A percentile compares a stretch with the other conserved stretches of the same genome.
Conservation (phyloP, 2,888 invertebrate species). For the Cinara cedri region DNA sequence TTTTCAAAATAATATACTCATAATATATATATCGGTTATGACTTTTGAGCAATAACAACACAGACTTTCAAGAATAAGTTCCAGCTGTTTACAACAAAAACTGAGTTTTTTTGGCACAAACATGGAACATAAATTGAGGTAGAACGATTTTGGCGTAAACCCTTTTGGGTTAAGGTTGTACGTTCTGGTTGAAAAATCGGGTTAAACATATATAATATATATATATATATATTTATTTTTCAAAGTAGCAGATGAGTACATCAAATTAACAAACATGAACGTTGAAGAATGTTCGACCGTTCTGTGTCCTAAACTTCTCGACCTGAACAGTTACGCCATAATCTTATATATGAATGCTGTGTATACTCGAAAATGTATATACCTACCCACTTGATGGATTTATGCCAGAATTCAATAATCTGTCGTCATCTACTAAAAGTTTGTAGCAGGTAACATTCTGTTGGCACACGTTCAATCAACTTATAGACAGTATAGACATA, state of each 20-base stretch:
- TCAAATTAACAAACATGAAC: slow-evolving; percentile 1
- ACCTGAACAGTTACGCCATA: slow-evolving; percentile 19
- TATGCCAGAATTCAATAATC: slow-evolving; percentile 24
- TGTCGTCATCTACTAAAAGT: slow-evolving; percentile 35
- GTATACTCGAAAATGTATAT: too few relatives aligned
- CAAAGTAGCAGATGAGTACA: neutral
- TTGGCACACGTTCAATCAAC: slow-evolving; percentile 41
- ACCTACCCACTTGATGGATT: neutral
- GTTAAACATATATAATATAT: slow-evolving; percentile 6
- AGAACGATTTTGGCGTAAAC: slow-evolving; percentile 41
- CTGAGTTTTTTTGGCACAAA: slow-evolving; percentile 31
- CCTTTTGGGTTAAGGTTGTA: slow-evolving; percentile 43
- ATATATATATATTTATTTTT: slow-evolving; percentile 10
- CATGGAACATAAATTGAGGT: slow-evolving; percentile 17
- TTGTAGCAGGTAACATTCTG: slow-evolving; percentile 13
- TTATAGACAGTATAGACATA: slow-evolving; percentile 14
- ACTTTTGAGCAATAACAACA: slow-evolving; percentile 4
- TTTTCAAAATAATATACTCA: neutral
- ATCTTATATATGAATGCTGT: neutral
- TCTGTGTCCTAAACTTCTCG: slow-evolving; percentile 21
- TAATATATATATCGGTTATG: too few relatives aligned
- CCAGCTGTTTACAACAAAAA: slow-evolving; percentile 36
- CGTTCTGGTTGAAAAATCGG: slow-evolving; percentile 29
- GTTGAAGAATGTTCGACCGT: slow-evolving; percentile 22
- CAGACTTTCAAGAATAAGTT: neutral